These are phyloP conservation scores for Ditula angustiorana DNA, from an alignment of 2,888 invertebrate genomes.

Conservation along the genomic window DNA sequence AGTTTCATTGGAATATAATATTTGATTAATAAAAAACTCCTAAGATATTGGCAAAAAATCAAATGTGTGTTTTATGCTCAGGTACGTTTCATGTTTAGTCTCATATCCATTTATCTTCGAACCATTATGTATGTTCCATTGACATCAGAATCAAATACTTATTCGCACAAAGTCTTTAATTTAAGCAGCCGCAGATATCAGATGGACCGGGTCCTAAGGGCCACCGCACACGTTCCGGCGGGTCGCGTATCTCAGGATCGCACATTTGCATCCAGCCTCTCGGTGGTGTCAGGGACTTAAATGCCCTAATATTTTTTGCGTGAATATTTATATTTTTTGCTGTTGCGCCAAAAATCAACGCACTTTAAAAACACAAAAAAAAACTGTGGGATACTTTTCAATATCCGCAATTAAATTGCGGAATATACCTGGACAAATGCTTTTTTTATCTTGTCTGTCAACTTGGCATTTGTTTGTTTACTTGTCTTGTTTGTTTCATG, in stretches of 20 bases:
- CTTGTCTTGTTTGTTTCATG: no score
- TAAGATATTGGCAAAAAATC: no score
- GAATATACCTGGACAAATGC: no score
- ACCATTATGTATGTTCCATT: neutral
- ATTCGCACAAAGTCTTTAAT: slow-evolving; percentile 27
- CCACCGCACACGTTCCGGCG: slow-evolving; percentile 69
- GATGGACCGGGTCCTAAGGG: slow-evolving; percentile 62
- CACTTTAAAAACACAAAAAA: no score
- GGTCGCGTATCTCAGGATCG: slow-evolving; percentile 65
- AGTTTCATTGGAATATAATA: no score
- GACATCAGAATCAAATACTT: slow-evolving; percentile 23
- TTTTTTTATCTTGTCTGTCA: no score
- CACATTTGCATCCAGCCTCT: slow-evolving; percentile 72
- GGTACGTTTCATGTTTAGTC: neutral
- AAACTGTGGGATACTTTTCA: no score
- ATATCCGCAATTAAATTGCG: no score
- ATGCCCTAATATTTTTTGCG: neutral
- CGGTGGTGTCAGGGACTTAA: slow-evolving; percentile 46
- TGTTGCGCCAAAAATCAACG: no score
- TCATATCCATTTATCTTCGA: neutral
- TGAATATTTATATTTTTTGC: neutral
- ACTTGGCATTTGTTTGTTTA: no score
- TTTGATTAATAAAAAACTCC: no score
- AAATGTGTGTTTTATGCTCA: no score
- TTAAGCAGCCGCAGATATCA: slow-evolving; percentile 50